A percentile compares a stretch with the other conserved stretches of the same genome.
These are phyloP conservation scores for Geotrypetes seraphini DNA, from an alignment of 2,797 vertebrate genomes.

Conservation along the genomic window DNA sequence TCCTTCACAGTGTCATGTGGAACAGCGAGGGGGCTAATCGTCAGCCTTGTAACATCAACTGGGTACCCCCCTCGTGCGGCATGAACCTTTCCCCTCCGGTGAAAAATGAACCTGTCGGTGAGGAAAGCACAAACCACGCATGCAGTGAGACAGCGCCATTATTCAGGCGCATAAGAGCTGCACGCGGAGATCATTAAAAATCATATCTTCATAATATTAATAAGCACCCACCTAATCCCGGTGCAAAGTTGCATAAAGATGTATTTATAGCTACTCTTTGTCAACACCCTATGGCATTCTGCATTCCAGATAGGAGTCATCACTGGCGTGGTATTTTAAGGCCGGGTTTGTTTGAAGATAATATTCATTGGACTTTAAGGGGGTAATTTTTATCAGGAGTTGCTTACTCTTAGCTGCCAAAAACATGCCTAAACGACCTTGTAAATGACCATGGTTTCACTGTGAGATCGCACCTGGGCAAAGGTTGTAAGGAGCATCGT, in stretches of 20 bases:
- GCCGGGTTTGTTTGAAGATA: slow-evolving; percentile 11
- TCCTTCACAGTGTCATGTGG: slow-evolving; percentile 68
- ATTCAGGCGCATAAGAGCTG: slow-evolving; percentile 65
- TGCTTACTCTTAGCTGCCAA: too few relatives aligned
- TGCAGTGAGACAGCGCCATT: slow-evolving; percentile 61
- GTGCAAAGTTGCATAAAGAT: slow-evolving; percentile 31
- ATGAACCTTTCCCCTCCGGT: slow-evolving; percentile 80
- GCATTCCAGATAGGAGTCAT: too few relatives aligned
- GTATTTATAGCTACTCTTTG: slow-evolving; percentile 42
- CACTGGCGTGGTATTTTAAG: slow-evolving; percentile 6
- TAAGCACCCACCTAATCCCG: slow-evolving; percentile 49
- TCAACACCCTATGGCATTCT: slow-evolving; percentile 17
- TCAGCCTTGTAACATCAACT: slow-evolving; percentile 70
- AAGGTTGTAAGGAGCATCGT: too few relatives aligned
- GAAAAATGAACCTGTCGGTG: slow-evolving; percentile 91
- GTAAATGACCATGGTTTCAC: too few relatives aligned
- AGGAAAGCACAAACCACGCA: slow-evolving; percentile 71
- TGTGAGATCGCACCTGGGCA: too few relatives aligned
- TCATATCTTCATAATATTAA: slow-evolving; percentile 64
- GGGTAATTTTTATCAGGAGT: too few relatives aligned
- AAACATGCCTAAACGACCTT: too few relatives aligned
- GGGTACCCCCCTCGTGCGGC: slow-evolving; percentile 69
- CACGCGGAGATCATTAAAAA: slow-evolving; percentile 66
- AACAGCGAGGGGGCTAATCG: slow-evolving; percentile 72
- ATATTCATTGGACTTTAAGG: slow-evolving; percentile 18